Evolutionary conservation across 2,888 invertebrate species (phyloP).

Genomic region (Aleiodes leptofemur): DNA sequence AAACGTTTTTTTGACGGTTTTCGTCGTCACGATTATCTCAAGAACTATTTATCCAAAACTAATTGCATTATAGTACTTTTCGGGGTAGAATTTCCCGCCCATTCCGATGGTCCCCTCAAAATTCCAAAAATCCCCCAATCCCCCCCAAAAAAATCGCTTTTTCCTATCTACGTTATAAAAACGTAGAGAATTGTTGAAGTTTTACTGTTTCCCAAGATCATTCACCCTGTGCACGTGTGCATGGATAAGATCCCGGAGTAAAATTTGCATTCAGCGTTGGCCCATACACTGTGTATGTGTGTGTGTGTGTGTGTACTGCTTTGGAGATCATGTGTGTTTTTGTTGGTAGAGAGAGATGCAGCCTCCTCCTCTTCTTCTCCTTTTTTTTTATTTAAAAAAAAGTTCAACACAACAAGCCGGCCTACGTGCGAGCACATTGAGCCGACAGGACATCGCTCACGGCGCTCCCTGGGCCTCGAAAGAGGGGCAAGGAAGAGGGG

Average conservation of each 20-base stretch:
- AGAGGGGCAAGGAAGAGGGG: neutral
- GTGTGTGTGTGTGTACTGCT: neutral
- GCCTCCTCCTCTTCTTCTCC: too few relatives aligned
- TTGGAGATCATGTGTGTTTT: constrained; percentile 16
- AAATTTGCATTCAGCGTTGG: neutral
- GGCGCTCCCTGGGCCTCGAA: constrained; percentile 61
- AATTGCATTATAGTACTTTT: too few relatives aligned
- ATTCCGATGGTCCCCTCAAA: too few relatives aligned
- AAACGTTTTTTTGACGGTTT: too few relatives aligned
- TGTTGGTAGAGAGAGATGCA: neutral
- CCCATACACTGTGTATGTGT: neutral
- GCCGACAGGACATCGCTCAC: constrained; percentile 70
- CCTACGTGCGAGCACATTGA: constrained; percentile 63
- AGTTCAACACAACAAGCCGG: constrained; percentile 33
- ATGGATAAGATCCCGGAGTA: constrained; percentile 67
- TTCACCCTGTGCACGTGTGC: constrained; percentile 66
- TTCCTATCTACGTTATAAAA: neutral
- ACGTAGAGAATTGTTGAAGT: too few relatives aligned
- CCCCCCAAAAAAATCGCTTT: neutral
- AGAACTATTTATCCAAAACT: too few relatives aligned
- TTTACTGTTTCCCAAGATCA: constrained; percentile 54
- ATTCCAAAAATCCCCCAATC: too few relatives aligned
- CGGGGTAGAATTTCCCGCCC: too few relatives aligned
- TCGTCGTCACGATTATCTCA: too few relatives aligned
- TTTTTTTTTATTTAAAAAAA: neutral